These are phyloP conservation scores for Spilogale gracilis DNA, from an alignment of 2,113 vertebrate species.

Conservation along the genomic window DNA sequence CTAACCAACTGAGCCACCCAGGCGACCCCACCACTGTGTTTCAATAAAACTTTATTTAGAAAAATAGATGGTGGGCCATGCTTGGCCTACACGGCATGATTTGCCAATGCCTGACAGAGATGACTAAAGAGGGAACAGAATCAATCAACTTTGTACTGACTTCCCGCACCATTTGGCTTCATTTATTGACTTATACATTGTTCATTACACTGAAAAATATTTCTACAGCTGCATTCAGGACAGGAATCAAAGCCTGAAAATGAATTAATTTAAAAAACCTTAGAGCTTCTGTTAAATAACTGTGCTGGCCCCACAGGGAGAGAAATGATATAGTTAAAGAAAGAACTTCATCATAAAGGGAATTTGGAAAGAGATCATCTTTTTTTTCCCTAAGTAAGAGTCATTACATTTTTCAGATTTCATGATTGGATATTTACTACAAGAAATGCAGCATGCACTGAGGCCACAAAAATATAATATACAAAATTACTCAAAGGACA, in stretches of 20 bases:
- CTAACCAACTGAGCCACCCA: no score
- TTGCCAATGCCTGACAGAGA: not conserved
- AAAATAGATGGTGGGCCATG: not conserved
- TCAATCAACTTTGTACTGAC: not conserved
- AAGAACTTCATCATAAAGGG: slow-evolving; percentile 29
- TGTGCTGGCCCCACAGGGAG: not conserved
- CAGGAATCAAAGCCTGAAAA: slow-evolving; percentile 39
- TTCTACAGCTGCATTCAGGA: not conserved
- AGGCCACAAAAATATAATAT: not conserved
- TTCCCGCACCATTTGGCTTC: not conserved
- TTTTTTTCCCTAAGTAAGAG: not conserved
- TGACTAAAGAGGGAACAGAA: not conserved
- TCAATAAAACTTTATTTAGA: not conserved
- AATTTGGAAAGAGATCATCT: not conserved
- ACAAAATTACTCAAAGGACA: slow-evolving; percentile 26
- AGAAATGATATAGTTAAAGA: slow-evolving; percentile 50
- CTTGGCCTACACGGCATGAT: not conserved
- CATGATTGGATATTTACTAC: not conserved
- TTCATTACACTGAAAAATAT: slow-evolving; percentile 16
- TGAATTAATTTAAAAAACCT: slow-evolving; percentile 29
- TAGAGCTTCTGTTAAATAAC: slow-evolving; percentile 33
- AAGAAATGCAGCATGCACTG: not conserved
- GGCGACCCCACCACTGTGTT: not conserved
- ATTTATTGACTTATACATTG: not conserved
- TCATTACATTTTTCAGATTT: not conserved